Evolutionary conservation across 2,888 invertebrate genomes (phyloP).

Genomic region (Morpho achilles): DNA sequence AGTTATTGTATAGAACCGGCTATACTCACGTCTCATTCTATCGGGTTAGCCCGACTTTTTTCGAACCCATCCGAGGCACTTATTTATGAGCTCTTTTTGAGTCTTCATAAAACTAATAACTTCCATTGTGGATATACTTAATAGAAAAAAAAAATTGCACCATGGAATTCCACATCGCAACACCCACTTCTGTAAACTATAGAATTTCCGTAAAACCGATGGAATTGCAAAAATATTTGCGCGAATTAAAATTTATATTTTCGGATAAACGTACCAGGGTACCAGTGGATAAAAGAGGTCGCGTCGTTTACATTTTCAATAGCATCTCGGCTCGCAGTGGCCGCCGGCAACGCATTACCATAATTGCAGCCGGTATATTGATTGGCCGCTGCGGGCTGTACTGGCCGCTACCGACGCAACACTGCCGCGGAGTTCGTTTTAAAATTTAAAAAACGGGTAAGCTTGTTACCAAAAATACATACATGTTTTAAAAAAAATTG

Average conservation of each 20-base stretch:
- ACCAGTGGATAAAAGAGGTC: constrained; percentile 48
- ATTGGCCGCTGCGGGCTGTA: constrained; percentile 57
- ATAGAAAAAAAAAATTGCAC: background rate
- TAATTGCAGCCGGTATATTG: constrained; percentile 73
- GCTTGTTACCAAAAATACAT: background rate
- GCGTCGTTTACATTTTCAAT: constrained; percentile 65
- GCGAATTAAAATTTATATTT: constrained; percentile 7
- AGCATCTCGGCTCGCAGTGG: constrained; percentile 49
- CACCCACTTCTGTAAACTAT: background rate
- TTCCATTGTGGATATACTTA: background rate
- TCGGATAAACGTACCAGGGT: constrained; percentile 38
- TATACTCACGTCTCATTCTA: too few species aligned
- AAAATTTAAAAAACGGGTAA: constrained; percentile 23
- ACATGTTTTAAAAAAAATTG: too few species aligned
- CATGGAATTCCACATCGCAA: background rate
- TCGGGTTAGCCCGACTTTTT: too few species aligned
- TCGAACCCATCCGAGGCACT: too few species aligned
- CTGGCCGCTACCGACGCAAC: constrained; percentile 39
- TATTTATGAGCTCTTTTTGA: too few species aligned
- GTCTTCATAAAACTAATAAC: too few species aligned
- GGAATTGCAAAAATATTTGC: too few species aligned
- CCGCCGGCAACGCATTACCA: constrained; percentile 70
- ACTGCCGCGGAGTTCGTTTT: constrained; percentile 32
- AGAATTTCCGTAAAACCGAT: background rate
- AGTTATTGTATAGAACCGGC: too few species aligned